Evolutionary conservation across 2,113 vertebrate genomes (phyloP).

Genomic region (Ginglymostoma cirratum): DNA sequence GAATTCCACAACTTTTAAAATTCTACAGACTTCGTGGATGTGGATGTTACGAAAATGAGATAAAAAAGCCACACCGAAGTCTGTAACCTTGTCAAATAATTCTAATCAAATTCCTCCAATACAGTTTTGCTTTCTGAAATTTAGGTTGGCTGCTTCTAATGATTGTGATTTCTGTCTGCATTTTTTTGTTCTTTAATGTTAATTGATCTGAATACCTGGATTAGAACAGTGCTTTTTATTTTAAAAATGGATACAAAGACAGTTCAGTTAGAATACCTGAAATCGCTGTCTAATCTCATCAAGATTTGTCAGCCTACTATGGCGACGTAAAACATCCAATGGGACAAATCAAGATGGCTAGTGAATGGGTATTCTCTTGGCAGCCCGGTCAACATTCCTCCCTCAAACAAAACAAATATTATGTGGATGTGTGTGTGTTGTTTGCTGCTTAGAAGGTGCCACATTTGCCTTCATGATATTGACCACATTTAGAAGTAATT

Average conservation of each 20-base stretch:
- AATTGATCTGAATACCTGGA: not conserved
- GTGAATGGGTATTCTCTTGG: not conserved
- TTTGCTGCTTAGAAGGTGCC: not conserved
- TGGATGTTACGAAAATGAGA: no score
- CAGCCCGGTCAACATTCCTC: not conserved
- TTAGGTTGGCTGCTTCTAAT: not conserved
- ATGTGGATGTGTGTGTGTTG: not conserved
- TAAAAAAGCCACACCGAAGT: not conserved
- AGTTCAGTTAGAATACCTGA: not conserved
- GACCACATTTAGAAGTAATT: not conserved
- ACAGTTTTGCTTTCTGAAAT: not conserved
- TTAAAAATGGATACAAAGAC: not conserved
- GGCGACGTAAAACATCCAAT: not conserved
- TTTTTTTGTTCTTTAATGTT: not conserved
- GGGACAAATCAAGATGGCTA: not conserved
- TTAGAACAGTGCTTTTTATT: not conserved
- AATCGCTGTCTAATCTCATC: not conserved
- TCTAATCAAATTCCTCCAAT: not conserved
- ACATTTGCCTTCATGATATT: not conserved
- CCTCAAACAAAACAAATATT: not conserved
- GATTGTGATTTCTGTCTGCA: not conserved
- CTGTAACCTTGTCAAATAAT: not conserved
- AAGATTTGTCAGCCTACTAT: not conserved
- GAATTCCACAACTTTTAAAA: not conserved
- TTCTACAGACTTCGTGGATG: not conserved